Evolutionary conservation across 2,888 invertebrate genomes (phyloP).

Genomic region (Chloromyia formosa): DNA sequence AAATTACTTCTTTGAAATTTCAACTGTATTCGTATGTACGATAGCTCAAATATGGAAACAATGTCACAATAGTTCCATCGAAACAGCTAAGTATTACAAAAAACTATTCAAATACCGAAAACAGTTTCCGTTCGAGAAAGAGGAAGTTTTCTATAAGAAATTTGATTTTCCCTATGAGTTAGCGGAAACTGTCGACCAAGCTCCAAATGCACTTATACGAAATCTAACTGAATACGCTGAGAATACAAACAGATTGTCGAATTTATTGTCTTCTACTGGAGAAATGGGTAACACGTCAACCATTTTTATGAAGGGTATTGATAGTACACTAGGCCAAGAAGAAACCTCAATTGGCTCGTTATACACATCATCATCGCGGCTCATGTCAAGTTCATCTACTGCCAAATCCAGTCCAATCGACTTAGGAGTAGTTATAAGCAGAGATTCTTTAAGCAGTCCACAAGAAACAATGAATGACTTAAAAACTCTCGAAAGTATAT

Average conservation of each 20-base stretch:
- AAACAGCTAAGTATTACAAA: conserved; percentile 54
- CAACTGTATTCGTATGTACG: conserved; percentile 57
- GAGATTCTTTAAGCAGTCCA: conserved; percentile 45
- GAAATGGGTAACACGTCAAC: no score
- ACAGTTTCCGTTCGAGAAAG: conserved; percentile 54
- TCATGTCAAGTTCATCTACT: no score
- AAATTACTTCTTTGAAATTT: conserved; percentile 59
- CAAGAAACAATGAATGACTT: conserved; percentile 53
- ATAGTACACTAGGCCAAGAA: neutral
- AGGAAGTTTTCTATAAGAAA: conserved; percentile 51
- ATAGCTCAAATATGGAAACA: conserved; percentile 56
- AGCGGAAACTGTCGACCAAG: conserved; percentile 26
- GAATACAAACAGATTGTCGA: neutral
- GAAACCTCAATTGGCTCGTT: neutral
- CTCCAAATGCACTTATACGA: neutral
- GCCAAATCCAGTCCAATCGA: conserved; percentile 44
- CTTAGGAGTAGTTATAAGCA: conserved; percentile 47
- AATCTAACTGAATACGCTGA: neutral
- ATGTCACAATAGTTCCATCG: conserved; percentile 52
- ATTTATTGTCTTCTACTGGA: no score
- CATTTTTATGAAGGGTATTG: neutral
- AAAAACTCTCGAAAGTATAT: conserved; percentile 54
- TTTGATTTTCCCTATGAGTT: conserved; percentile 53
- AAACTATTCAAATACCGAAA: conserved; percentile 51
- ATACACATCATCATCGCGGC: neutral